phyloP scores from a whole-genome alignment of 2,797 vertebrate genomes.

The Nyctalus aviator region DNA sequence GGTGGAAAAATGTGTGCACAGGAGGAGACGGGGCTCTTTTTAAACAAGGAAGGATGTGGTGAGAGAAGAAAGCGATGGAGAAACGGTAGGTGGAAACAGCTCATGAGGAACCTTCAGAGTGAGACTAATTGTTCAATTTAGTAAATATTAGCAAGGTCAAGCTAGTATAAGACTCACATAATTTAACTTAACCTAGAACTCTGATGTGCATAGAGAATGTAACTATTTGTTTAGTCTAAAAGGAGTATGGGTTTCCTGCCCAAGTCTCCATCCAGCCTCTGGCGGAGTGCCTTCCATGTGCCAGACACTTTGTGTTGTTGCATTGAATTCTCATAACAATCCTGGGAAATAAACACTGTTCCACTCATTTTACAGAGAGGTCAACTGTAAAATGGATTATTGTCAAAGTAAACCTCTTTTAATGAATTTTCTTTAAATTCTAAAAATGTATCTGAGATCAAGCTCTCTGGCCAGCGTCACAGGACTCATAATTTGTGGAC shows the following conservation, averaged over 20 bases:
- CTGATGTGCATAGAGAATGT: background rate
- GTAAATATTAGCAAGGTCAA: background rate
- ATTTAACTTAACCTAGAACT: background rate
- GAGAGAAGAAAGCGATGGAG: background rate
- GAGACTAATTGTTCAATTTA: background rate
- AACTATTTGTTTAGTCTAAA: background rate
- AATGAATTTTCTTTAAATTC: no score
- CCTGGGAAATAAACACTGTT: background rate
- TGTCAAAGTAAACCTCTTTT: no score
- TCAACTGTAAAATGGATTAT: background rate
- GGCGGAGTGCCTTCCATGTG: background rate
- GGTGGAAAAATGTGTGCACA: background rate
- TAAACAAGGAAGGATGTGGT: background rate
- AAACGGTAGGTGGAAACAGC: background rate
- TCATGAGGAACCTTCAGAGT: background rate
- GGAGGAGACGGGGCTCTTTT: background rate
- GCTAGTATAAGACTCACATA: background rate
- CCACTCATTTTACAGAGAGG: background rate
- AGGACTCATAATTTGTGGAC: background rate
- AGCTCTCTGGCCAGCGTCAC: background rate
- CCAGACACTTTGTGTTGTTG: background rate
- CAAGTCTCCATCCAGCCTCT: background rate
- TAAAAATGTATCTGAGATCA: no score
- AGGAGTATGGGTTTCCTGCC: background rate
- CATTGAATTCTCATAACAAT: background rate